Conservation (phyloP, 2,113 vertebrate species). For the Gorsachius goisagi region DNA sequence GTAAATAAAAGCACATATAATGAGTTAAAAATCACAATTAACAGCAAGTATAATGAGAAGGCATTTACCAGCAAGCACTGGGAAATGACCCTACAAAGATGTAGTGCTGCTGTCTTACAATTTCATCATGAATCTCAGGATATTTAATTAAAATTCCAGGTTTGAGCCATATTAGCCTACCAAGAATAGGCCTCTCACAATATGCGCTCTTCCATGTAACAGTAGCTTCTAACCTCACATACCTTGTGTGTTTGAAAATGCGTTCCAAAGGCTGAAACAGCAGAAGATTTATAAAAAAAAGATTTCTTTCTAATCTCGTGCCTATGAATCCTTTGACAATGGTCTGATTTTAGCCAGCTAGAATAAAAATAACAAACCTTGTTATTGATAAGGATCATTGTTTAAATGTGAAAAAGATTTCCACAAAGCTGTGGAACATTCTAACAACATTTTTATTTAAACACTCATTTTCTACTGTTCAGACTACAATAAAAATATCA, state of each 20-base stretch:
- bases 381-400: neutral
- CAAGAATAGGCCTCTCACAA: neutral
- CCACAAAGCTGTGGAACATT: neutral
- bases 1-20: neutral
- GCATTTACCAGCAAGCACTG: neutral
- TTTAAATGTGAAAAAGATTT: neutral
- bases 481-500: neutral
- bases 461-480: neutral
- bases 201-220: neutral
- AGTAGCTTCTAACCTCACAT: neutral
- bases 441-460: neutral
- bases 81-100: neutral
- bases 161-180: neutral
- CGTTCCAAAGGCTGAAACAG: neutral
- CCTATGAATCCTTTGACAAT: neutral
- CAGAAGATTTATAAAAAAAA: neutral
- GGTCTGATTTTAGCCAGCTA: neutral
- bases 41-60: neutral
- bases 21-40: neutral
- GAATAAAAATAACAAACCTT: neutral
- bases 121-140: neutral
- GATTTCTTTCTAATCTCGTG: neutral
- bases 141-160: neutral
- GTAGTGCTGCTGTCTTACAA: neutral
- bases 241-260: neutral